Percentiles rank a stretch among this genome's conserved stretches.
Conservation (phyloP, 2,888 invertebrate species). For the Callinectes sapidus region DNA sequence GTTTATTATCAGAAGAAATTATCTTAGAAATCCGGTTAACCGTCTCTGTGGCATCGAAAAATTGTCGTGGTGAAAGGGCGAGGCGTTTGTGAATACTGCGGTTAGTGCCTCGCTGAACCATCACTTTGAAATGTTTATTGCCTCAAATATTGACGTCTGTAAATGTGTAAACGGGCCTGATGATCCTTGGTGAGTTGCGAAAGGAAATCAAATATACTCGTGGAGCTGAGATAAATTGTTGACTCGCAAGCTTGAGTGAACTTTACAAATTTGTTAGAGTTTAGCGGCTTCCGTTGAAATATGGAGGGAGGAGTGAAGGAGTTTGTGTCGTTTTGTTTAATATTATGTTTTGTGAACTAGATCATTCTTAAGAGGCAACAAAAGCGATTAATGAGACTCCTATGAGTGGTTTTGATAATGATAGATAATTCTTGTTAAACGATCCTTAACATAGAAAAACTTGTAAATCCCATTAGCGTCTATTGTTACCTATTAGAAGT, state of each 20-base stretch:
- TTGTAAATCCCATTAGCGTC: neutral
- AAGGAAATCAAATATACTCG: neutral
- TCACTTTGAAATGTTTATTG: neutral
- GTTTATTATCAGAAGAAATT: too few relatives aligned
- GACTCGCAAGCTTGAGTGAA: neutral
- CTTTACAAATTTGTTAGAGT: neutral
- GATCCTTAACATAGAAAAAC: neutral
- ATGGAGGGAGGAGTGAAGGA: neutral
- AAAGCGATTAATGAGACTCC: too few relatives aligned
- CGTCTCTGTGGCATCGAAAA: too few relatives aligned
- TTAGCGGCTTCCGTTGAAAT: neutral
- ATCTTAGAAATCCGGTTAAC: too few relatives aligned
- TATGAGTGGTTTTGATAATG: too few relatives aligned
- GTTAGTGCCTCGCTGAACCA: neutral
- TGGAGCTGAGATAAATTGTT: neutral
- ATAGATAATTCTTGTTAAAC: too few relatives aligned
- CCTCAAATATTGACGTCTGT: neutral
- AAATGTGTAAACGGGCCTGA: neutral
- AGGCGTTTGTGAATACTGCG: too few relatives aligned
- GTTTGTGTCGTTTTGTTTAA: neutral
- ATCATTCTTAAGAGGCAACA: too few relatives aligned
- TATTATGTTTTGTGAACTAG: too few relatives aligned
- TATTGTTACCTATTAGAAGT: too few relatives aligned
- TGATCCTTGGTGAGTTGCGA: neutral
- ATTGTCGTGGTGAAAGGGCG: too few relatives aligned